Evolutionary conservation across 2,888 invertebrate genomes (phyloP).

Genomic region (Nephrotoma flavescens): DNA sequence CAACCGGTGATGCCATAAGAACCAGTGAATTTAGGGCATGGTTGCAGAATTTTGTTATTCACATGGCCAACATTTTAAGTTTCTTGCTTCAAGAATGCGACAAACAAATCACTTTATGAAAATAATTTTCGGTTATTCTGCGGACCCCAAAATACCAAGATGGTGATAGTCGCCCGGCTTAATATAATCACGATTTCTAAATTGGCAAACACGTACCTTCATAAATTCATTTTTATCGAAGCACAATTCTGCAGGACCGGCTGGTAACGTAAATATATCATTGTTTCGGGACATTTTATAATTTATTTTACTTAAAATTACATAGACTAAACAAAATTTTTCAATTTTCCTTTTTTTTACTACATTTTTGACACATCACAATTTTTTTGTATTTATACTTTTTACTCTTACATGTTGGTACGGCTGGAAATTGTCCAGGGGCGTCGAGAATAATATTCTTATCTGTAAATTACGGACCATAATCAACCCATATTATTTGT

Average conservation of each 20-base stretch:
- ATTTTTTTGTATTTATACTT: not conserved
- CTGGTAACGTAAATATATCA: constrained; percentile 12
- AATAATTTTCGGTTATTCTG: too few relatives aligned
- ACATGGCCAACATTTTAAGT: too few relatives aligned
- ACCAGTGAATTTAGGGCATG: too few relatives aligned
- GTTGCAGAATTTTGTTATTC: too few relatives aligned
- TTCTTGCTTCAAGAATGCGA: too few relatives aligned
- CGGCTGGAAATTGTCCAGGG: not conserved
- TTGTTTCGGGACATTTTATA: not conserved
- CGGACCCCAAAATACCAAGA: too few relatives aligned
- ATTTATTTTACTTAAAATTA: not conserved
- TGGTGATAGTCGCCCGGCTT: not conserved
- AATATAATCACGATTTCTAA: not conserved
- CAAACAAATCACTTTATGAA: too few relatives aligned
- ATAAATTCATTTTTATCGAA: constrained; percentile 29
- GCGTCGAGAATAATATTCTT: too few relatives aligned
- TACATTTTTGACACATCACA: constrained; percentile 2
- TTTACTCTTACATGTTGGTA: not conserved
- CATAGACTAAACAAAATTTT: not conserved
- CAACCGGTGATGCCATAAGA: too few relatives aligned
- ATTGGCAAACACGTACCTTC: constrained; percentile 19
- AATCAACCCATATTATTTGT: too few relatives aligned
- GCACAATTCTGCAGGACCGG: constrained; percentile 13
- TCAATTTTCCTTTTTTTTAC: not conserved
- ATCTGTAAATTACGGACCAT: too few relatives aligned